These are phyloP conservation scores for Papilio protenor DNA, from an alignment of 2,888 invertebrate species.

Conservation along the genomic window DNA sequence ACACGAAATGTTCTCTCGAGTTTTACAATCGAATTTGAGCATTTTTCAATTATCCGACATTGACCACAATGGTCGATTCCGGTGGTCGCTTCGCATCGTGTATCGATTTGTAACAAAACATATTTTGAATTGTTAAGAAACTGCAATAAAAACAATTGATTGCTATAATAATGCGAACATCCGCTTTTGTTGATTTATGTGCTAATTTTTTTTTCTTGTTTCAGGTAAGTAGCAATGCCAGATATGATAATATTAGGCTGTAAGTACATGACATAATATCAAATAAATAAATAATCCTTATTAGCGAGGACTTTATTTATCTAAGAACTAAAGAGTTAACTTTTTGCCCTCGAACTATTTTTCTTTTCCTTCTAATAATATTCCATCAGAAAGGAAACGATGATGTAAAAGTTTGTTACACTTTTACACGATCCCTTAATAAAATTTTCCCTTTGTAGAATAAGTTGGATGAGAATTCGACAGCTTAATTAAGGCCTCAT, in stretches of 20 bases:
- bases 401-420: slow-evolving; percentile 32
- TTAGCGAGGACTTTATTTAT: background rate
- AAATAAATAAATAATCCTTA: background rate
- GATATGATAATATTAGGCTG: slow-evolving; percentile 26
- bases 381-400: background rate
- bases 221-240: slow-evolving; percentile 70
- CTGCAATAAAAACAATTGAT: too few species aligned
- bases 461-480: slow-evolving; percentile 60
- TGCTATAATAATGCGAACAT: too few species aligned
- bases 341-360: background rate
- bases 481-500: slow-evolving; percentile 78
- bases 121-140: too few species aligned
- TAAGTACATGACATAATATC: background rate
- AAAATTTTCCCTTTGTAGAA: slow-evolving; percentile 45
- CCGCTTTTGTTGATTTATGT: slow-evolving; percentile 34
- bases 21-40: slow-evolving; percentile 79
- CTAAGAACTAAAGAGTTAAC: background rate
- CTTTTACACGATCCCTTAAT: slow-evolving; percentile 22
- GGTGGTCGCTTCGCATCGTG: slow-evolving; percentile 74
- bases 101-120: slow-evolving; percentile 68
- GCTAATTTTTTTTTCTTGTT: slow-evolving; percentile 56
- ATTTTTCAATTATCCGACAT: slow-evolving; percentile 82
- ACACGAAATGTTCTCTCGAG: slow-evolving; percentile 69
- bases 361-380: background rate
- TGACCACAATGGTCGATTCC: slow-evolving; percentile 78